Conservation (phyloP, 92 coral and sea anemone species). For the Siderastrea siderea region DNA sequence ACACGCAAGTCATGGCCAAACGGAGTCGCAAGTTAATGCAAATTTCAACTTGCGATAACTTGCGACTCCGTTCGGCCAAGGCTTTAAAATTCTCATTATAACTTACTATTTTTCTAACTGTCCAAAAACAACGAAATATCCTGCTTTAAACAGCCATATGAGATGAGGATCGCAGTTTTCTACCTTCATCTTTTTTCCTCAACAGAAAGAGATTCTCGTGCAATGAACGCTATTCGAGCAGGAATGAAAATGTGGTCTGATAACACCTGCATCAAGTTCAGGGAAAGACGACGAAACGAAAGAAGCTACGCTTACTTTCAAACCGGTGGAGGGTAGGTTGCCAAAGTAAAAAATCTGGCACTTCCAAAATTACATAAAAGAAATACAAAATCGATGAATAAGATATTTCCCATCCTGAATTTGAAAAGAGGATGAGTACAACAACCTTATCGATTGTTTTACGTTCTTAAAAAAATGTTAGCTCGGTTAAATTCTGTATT, state of each 20-base stretch:
- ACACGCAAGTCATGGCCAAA: too few species aligned
- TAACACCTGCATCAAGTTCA: slow-evolving; percentile 86
- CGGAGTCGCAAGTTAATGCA: too few species aligned
- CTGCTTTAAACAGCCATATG: too few species aligned
- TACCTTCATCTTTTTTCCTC: neutral
- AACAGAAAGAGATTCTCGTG: slow-evolving; percentile 63
- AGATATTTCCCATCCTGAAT: neutral
- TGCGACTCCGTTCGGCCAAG: too few species aligned
- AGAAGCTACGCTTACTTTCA: slow-evolving; percentile 78
- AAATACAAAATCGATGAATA: neutral
- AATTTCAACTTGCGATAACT: too few species aligned
- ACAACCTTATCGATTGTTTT: too few species aligned
- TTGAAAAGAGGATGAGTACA: too few species aligned
- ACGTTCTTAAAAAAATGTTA: too few species aligned
- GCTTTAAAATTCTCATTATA: too few species aligned
- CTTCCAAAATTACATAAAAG: neutral
- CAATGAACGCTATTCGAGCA: slow-evolving; percentile 79
- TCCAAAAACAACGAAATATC: too few species aligned
- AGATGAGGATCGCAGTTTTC: neutral
- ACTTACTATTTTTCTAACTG: too few species aligned
- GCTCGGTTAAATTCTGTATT: too few species aligned
- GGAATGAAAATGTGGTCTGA: slow-evolving; percentile 93
- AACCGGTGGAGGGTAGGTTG: slow-evolving; percentile 77
- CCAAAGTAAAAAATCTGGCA: neutral
- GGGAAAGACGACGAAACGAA: slow-evolving; percentile 63